Evolutionary conservation across 2,113 vertebrate species (phyloP).

Genomic region (Sinocyclocheilus rhinocerous): DNA sequence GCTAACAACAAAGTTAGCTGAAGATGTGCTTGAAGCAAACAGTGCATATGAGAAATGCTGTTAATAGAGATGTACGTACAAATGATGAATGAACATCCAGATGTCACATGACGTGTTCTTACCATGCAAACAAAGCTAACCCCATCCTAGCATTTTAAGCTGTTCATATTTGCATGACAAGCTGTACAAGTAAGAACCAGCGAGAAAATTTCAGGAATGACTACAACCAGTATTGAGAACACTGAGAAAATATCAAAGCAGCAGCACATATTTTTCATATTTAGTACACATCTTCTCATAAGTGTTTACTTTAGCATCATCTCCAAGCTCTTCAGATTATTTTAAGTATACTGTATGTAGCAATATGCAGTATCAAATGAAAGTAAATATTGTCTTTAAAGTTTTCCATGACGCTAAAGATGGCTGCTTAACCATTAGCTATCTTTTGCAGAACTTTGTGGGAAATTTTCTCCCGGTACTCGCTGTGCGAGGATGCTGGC

Average conservation of each 20-base stretch:
- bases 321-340: not conserved
- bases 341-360: not conserved
- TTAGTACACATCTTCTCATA: not conserved
- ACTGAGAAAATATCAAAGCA: not conserved
- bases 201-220: not conserved
- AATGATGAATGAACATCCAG: not conserved
- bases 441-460: not conserved
- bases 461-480: conserved; percentile 20
- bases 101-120: not conserved
- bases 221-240: not conserved
- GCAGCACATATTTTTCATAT: not conserved
- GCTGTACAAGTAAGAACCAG: not conserved
- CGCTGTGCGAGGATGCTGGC: not conserved
- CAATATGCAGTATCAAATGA: not conserved
- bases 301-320: not conserved
- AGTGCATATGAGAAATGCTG: not conserved
- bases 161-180: not conserved
- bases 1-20: not conserved
- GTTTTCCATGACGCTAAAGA: not conserved
- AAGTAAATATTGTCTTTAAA: not conserved
- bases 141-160: not conserved
- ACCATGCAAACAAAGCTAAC: not conserved
- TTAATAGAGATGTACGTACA: not conserved
- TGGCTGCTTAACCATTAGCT: not conserved
- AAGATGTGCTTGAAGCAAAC: conserved; percentile 1